A percentile compares a stretch with the other conserved stretches of the same genome.
phyloP scores from a whole-genome alignment of 2,888 invertebrate species.

The Thymelicus lineola region DNA sequence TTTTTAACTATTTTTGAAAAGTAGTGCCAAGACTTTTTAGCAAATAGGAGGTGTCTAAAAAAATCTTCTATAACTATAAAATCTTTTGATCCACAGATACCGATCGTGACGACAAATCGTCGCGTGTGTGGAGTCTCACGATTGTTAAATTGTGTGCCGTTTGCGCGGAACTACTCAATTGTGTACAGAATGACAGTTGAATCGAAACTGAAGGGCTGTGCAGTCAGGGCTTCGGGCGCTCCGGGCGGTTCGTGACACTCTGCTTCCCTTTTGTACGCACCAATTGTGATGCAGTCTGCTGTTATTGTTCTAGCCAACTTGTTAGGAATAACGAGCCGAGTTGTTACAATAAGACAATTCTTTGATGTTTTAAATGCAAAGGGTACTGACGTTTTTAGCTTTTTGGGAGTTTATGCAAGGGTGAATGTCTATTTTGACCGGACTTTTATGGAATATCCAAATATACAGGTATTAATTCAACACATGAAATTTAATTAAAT shows the following conservation, averaged over 20 bases:
- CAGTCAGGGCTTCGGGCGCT: constrained; percentile 32
- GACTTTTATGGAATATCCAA: too few species aligned
- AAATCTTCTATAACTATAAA: too few species aligned
- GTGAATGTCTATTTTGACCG: too few species aligned
- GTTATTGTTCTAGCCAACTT: background rate
- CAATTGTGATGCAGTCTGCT: background rate
- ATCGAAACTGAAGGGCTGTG: constrained; percentile 45
- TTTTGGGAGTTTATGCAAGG: too few species aligned
- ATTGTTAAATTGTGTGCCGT: constrained; percentile 43
- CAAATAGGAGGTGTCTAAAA: too few species aligned
- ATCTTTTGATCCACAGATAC: background rate
- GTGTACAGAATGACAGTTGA: constrained; percentile 46
- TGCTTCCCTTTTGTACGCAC: constrained; percentile 17
- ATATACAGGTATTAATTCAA: too few species aligned
- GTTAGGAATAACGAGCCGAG: background rate
- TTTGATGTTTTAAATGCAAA: too few species aligned
- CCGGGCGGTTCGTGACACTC: constrained; percentile 14
- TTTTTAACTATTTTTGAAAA: too few species aligned
- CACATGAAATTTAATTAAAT: too few species aligned
- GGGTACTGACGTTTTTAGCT: too few species aligned
- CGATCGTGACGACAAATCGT: background rate
- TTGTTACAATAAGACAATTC: background rate
- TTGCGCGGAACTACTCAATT: constrained; percentile 50
- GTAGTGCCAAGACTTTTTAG: too few species aligned
- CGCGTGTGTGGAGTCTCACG: constrained; percentile 6